Base-by-base conservation (phyloP, 2,797 vertebrate species). In the Brotula barbata region DNA sequence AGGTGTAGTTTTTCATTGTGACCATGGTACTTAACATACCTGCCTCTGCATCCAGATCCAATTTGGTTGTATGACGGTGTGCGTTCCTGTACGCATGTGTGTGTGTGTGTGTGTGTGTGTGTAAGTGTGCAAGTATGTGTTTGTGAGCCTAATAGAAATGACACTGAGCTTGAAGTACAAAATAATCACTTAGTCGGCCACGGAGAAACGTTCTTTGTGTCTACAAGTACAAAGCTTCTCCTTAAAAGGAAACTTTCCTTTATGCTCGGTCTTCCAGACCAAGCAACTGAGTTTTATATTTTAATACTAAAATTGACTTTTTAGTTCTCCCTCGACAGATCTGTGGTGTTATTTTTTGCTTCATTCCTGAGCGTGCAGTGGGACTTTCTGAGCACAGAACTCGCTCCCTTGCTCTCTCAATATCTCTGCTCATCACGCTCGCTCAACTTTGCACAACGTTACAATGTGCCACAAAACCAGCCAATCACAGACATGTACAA, bases 1-100 rank as follows among this genome's bases (percentile, higher is more conserved):
- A 75, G 56, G 31, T 15, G 14, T 23, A 50, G 19, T 19, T 62
- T 49, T 56, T 60, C 10, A 58, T 63, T 51, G 40, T 63, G 49
- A 64, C 20, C 51, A 34, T 64, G 55, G 37, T 59, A 47, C 2
- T 0, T 0, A 54, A 39, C 33, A 46, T 55, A 42, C 0, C 4
- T 28, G 52, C 31, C 6, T 62, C n/a, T 15, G 52, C 47, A 48
- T 45, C 14, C 17, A 68, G 46, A 19, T 31, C 14, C 16, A 9
- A 19, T 58, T 47, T 48, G 19, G 51, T 23, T 49, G 16, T 53
- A 13, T 7, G 42, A 10, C 6, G 1, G 31, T 36, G 20, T n/a
- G 45, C 16, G 25, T 13, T 14, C 23, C 14, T 20, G 7, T 50
- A 15, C 28, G 16, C 20, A 5, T 55, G 17, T 47, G 28, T 43